These are phyloP conservation scores for Papilio gigon DNA, from an alignment of 2,888 invertebrate genomes.

Conservation along the genomic window DNA sequence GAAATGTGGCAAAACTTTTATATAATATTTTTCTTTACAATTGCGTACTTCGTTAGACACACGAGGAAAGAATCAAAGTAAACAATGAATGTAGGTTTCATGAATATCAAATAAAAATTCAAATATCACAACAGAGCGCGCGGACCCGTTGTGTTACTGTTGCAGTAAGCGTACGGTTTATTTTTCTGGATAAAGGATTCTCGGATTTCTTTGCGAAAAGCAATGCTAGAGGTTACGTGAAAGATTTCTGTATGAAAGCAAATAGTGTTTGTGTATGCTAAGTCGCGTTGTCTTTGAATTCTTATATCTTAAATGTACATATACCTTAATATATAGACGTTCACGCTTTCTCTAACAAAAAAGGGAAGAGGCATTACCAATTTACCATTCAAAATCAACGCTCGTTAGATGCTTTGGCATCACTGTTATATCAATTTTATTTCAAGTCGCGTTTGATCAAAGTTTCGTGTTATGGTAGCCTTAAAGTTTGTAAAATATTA, in stretches of 20 bases:
- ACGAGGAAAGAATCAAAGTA: not conserved
- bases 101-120: not conserved
- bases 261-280: not conserved
- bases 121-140: not conserved
- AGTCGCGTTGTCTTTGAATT: no score
- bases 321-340: no score
- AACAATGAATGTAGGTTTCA: not conserved
- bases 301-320: no score
- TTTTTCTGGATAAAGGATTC: conserved; percentile 10
- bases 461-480: not conserved
- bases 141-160: not conserved
- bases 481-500: not conserved
- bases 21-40: not conserved
- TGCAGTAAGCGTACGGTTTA: not conserved
- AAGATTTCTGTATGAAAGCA: not conserved
- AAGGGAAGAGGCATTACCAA: no score
- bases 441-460: not conserved
- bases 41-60: not conserved
- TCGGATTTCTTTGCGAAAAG: not conserved
- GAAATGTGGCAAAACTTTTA: no score
- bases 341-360: no score
- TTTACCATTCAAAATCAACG: no score
- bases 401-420: not conserved
- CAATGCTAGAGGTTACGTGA: not conserved
- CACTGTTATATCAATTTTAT: not conserved